Conservation (phyloP, 2,797 vertebrate species). For the Hephaestus fuliginosus region DNA sequence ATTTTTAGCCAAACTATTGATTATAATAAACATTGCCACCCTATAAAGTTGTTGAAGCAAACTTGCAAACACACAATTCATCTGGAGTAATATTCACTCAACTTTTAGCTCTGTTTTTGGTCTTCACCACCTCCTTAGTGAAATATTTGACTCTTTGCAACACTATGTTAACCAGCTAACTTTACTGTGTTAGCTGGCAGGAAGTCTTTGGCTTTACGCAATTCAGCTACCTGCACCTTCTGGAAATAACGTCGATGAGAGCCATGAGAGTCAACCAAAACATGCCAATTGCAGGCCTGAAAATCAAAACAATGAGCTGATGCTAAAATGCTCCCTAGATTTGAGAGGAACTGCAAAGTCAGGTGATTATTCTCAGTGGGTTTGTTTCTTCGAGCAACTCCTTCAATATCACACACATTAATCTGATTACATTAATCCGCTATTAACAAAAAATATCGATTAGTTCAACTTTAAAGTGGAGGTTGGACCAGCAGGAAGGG, state of each 20-base stretch:
- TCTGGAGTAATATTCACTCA: not conserved
- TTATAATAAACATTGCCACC: no score
- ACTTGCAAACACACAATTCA: no score
- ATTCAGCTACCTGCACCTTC: not conserved
- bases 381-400: not conserved
- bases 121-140: not conserved
- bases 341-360: not conserved
- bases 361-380: not conserved
- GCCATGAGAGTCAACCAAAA: not conserved
- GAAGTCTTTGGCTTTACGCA: not conserved
- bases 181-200: not conserved
- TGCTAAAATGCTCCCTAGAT: not conserved
- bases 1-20: no score
- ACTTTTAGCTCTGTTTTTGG: constrained; percentile 4
- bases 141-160: not conserved
- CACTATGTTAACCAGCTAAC: not conserved
- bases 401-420: no score
- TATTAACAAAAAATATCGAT: not conserved
- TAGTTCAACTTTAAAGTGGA: not conserved
- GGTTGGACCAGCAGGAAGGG: not conserved
- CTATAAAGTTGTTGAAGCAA: not conserved
- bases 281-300: not conserved
- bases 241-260: not conserved
- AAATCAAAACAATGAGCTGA: constrained; percentile 4
- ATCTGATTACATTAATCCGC: not conserved